Evolutionary conservation across 2,797 vertebrate species (phyloP), one percentile per base, ranked within the genome.

Genomic region (Artibeus lituratus): DNA sequence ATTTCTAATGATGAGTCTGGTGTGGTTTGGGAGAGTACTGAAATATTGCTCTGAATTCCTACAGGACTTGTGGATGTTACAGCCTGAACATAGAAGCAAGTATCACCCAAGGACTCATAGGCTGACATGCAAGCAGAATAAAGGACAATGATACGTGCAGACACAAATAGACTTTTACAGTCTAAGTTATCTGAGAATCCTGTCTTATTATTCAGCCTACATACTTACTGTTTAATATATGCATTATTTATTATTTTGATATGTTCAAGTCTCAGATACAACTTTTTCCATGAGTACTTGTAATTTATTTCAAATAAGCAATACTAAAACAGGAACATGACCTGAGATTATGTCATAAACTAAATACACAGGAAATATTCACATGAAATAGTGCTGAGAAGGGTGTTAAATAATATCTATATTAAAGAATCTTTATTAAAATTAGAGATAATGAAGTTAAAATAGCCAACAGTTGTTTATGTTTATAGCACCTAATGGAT

Each of bases 281-380:
- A 37, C 4, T 77, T 89, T 89, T 94, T 90, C 59, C 15, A 10
- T 65, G 5, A 72, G 22, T 81, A 18, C 0, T 53, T 39, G 2
- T 73, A 53, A 3, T 24, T 67, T 76, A 90, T 69, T 90, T 80
- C 22, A 78, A 87, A 42, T 67, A 59, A 84, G 12, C 72, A 88
- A 55, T 78, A 24, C 7, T 90, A 12, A 74, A 84, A 74, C 10
- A 73, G 24, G 37, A 92, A 72, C 77, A 14, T 39, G 10, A 35
- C 29, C 16, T 69, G 11, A 73, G 7, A 35, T n/a, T 78, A 32
- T 39, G 3, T 14, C 42, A 49, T 70, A 70, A 87, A 76, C 26
- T 35, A 87, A 59, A 67, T 39, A 74, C 5, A 85, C 29, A 80
- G 35, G 10, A 72, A 76, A 74, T 65, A 62, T 29, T 83, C 78